These are phyloP conservation scores for Podarcis raffonei DNA, from an alignment of 2,113 vertebrate genomes.

Conservation along the genomic window DNA sequence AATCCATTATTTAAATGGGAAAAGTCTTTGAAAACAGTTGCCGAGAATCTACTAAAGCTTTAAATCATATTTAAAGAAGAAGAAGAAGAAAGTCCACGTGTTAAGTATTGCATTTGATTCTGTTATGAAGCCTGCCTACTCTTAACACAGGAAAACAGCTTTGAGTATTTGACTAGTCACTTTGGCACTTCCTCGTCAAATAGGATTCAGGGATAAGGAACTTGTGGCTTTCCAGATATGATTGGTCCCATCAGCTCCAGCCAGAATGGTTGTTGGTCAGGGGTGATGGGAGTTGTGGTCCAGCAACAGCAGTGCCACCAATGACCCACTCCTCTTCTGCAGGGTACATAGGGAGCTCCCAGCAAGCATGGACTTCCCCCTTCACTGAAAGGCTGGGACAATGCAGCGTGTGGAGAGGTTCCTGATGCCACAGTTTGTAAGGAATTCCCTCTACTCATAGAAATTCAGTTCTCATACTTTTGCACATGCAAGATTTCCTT, in stretches of 20 bases:
- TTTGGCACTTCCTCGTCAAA: background rate
- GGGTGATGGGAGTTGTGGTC: too few species aligned
- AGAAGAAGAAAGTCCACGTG: background rate
- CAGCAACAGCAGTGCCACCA: too few species aligned
- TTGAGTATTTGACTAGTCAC: slow-evolving; percentile 10
- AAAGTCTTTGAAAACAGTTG: slow-evolving; percentile 56
- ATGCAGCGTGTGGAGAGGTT: background rate
- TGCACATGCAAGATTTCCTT: background rate
- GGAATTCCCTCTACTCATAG: background rate
- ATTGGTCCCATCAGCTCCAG: too few species aligned
- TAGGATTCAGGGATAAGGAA: background rate
- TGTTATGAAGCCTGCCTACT: slow-evolving; percentile 46
- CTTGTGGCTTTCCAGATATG: too few species aligned
- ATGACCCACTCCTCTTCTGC: background rate
- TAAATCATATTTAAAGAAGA: slow-evolving; percentile 66
- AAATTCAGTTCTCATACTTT: background rate
- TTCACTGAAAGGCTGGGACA: background rate
- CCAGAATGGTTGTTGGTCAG: too few species aligned
- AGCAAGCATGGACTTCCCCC: background rate
- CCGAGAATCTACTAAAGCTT: slow-evolving; percentile 62
- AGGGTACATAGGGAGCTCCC: background rate
- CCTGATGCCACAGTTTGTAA: background rate
- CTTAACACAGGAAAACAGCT: slow-evolving; percentile 29
- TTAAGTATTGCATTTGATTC: slow-evolving; percentile 63
- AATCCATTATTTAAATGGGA: slow-evolving; percentile 67